These are phyloP conservation scores for Cotesia congregata DNA, from an alignment of 2,888 invertebrate genomes.

Conservation along the genomic window DNA sequence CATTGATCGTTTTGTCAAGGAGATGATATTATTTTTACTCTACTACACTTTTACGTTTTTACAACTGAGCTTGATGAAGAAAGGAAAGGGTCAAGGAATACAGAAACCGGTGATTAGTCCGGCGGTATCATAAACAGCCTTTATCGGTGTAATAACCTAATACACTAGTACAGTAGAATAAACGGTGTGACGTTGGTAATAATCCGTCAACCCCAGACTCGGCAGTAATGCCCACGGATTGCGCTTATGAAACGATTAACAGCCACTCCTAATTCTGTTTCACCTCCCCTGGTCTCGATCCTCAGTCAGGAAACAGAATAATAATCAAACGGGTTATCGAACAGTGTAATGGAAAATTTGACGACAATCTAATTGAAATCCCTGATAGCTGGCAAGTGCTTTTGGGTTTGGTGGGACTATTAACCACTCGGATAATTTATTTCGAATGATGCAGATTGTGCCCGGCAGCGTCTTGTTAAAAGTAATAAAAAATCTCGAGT, in stretches of 20 bases:
- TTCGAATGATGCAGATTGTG: neutral
- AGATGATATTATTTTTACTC: slow-evolving; percentile 24
- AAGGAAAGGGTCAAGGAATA: too few relatives aligned
- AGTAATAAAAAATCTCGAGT: neutral
- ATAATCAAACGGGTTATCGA: slow-evolving; percentile 40
- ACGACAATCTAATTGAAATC: slow-evolving; percentile 27
- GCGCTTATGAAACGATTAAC: slow-evolving; percentile 29
- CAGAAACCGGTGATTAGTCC: too few relatives aligned
- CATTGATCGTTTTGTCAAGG: slow-evolving; percentile 60
- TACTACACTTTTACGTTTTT: slow-evolving; percentile 38
- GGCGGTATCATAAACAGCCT: too few relatives aligned
- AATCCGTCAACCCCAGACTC: neutral
- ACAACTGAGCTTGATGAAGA: neutral
- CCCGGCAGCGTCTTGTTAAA: neutral
- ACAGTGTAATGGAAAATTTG: slow-evolving; percentile 37
- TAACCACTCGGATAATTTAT: slow-evolving; percentile 1
- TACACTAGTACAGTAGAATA: neutral
- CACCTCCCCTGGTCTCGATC: slow-evolving; percentile 7
- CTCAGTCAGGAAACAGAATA: neutral
- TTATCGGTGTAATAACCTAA: too few relatives aligned
- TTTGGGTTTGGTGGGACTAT: neutral
- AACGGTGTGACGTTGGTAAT: neutral
- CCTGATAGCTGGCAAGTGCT: neutral
- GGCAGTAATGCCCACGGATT: slow-evolving; percentile 26
- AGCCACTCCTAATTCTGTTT: slow-evolving; percentile 22